phyloP scores from a whole-genome alignment of 92 coral and sea anemone species.

The Paramuricea clavata region DNA sequence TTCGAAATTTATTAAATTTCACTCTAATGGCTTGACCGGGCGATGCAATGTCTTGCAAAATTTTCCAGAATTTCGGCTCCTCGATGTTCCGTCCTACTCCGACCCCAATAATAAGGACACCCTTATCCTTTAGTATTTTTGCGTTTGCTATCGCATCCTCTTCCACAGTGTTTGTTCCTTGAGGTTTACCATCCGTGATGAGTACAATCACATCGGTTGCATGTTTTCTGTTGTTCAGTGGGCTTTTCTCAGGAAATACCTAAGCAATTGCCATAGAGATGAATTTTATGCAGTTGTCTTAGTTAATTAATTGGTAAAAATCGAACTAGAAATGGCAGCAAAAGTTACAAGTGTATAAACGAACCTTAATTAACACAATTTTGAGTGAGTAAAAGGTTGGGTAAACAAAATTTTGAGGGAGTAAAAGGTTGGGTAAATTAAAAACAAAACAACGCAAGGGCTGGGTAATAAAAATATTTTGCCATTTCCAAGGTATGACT shows the following conservation, averaged over 20 bases:
- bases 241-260: not conserved
- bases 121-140: not conserved
- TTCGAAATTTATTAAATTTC: not conserved
- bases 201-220: not conserved
- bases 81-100: not conserved
- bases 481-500: too few species aligned
- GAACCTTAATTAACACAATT: too few species aligned
- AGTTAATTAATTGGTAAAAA: too few species aligned
- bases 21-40: conserved; percentile 19
- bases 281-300: not conserved
- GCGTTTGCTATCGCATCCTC: not conserved
- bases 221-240: not conserved
- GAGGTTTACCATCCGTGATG: conserved; percentile 12
- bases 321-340: too few species aligned
- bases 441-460: too few species aligned
- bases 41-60: not conserved
- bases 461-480: too few species aligned
- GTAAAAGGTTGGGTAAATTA: too few species aligned
- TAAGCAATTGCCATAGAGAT: not conserved
- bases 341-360: too few species aligned
- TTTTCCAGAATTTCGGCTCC: not conserved
- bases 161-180: not conserved
- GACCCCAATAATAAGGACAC: conserved; percentile 3
- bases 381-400: too few species aligned
- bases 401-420: too few species aligned